These are phyloP conservation scores for Antheraea assamensis DNA, from an alignment of 2,888 invertebrate species.

Conservation along the genomic window DNA sequence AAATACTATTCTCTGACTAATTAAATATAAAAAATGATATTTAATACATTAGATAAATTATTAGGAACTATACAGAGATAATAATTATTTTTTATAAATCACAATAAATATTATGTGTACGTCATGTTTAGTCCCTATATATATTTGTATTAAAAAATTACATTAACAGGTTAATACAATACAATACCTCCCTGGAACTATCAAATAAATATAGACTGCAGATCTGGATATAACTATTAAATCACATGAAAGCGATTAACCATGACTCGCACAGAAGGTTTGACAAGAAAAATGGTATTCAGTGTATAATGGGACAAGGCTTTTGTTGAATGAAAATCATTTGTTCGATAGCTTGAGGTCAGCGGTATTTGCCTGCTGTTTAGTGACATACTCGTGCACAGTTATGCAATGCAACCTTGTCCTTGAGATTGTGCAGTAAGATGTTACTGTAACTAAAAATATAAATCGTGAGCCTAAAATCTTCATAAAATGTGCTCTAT, in stretches of 20 bases:
- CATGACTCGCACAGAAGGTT: slow-evolving; percentile 11
- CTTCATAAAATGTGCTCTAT: background rate
- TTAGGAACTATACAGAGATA: too few relatives aligned
- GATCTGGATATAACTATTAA: background rate
- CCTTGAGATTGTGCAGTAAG: slow-evolving; percentile 13
- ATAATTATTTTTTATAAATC: too few relatives aligned
- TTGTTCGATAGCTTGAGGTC: slow-evolving; percentile 11
- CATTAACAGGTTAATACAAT: background rate
- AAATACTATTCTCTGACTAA: too few relatives aligned
- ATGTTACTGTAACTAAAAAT: background rate
- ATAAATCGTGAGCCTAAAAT: background rate
- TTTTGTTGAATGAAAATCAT: background rate
- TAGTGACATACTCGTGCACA: slow-evolving; percentile 17
- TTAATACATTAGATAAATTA: too few relatives aligned
- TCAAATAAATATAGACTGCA: background rate
- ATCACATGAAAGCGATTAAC: slow-evolving; percentile 6
- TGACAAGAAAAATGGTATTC: background rate
- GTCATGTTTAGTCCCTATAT: background rate
- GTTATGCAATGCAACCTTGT: slow-evolving; percentile 20
- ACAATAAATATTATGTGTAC: too few relatives aligned
- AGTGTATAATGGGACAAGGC: slow-evolving; percentile 9
- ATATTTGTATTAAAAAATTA: background rate
- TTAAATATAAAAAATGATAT: too few relatives aligned
- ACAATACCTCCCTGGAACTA: background rate
- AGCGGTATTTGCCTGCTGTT: slow-evolving; percentile 17